Conservation (phyloP, 2,888 invertebrate genomes). For the Gibbula magus region DNA sequence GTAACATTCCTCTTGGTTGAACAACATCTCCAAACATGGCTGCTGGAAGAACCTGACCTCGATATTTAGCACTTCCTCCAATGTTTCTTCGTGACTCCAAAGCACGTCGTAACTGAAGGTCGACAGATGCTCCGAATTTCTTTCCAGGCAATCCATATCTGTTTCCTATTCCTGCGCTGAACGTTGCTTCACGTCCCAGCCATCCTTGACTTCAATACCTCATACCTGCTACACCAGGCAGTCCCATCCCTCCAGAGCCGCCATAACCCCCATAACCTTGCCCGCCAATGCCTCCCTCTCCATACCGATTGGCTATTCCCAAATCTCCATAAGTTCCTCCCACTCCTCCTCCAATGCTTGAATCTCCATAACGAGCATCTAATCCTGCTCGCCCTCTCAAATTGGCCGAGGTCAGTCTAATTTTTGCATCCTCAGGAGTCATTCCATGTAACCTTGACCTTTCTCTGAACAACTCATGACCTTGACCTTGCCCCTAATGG, state of each 20-base stretch:
- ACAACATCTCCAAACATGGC: neutral
- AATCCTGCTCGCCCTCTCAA: neutral
- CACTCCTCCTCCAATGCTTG: conserved; percentile 19
- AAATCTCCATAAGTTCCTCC: conserved; percentile 20
- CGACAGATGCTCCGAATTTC: neutral
- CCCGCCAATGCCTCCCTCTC: conserved; percentile 27
- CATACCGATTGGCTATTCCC: conserved; percentile 26
- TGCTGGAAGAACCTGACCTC: conserved; percentile 4
- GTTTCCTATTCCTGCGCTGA: conserved; percentile 24
- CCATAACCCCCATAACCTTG: conserved; percentile 1
- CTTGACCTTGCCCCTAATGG: neutral
- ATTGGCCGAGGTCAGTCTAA: neutral
- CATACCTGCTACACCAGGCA: too few species aligned
- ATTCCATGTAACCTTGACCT: too few species aligned
- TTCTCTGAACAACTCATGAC: neutral
- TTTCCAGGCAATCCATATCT: neutral
- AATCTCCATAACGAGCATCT: neutral
- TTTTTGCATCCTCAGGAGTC: neutral
- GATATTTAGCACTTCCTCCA: neutral
- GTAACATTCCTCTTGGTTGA: neutral
- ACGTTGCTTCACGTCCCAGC: conserved; percentile 18
- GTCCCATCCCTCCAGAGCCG: neutral
- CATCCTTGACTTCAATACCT: conserved; percentile 21
- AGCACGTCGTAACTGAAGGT: too few species aligned
- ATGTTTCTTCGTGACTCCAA: neutral